These are phyloP conservation scores for Cossypha caffra DNA, from an alignment of 2,797 vertebrate genomes.

Conservation along the genomic window DNA sequence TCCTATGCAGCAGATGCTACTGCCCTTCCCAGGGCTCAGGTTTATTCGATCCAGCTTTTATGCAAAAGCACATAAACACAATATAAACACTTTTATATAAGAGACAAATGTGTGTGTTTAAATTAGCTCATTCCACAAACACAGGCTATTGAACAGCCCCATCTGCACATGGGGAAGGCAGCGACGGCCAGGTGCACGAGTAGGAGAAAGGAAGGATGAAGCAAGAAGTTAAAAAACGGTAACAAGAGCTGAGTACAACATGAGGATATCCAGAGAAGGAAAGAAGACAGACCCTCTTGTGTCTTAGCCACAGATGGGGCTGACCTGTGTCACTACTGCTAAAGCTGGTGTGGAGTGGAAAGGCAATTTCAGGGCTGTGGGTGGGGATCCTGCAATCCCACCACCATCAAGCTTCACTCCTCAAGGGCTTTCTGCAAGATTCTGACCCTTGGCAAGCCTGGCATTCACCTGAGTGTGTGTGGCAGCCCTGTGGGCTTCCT, in stretches of 20 bases:
- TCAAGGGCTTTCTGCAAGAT: background rate
- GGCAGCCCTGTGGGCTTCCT: background rate
- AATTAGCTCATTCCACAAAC: background rate
- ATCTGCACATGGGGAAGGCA: background rate
- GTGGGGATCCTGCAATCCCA: background rate
- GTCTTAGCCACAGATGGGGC: background rate
- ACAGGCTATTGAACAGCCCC: background rate
- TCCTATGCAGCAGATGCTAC: background rate
- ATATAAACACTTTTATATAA: background rate
- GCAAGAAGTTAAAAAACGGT: background rate
- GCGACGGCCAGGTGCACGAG: accelerated
- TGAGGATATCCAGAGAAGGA: background rate
- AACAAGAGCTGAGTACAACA: background rate
- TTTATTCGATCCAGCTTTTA: background rate
- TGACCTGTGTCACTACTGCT: background rate
- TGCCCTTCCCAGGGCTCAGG: background rate
- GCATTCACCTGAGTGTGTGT: background rate
- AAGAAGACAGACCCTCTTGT: background rate
- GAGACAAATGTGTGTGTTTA: background rate
- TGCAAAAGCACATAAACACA: background rate
- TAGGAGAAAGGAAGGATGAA: background rate
- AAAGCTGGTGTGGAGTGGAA: background rate
- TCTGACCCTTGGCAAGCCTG: background rate
- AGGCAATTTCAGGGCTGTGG: background rate
- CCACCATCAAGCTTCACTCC: background rate